Evolutionary conservation across 1,140 invertebrate genomes (phyloP).

Genomic region (Oryctes rhinoceros): DNA sequence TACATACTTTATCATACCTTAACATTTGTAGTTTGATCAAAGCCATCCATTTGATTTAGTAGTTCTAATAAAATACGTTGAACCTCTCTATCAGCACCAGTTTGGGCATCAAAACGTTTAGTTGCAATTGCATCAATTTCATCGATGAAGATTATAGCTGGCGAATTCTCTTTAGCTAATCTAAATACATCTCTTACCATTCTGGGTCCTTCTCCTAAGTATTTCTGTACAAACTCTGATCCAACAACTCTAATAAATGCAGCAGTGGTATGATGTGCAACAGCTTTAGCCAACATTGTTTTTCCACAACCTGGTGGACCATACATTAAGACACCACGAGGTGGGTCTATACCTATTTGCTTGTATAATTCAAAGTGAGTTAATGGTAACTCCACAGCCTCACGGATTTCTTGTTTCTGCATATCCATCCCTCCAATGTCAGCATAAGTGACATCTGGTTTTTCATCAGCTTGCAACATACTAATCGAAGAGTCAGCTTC

Average conservation of each 20-base stretch:
- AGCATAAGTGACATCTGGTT: slow-evolving; percentile 85
- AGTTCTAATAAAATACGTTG: slow-evolving; percentile 97
- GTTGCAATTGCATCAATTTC: slow-evolving; percentile 99
- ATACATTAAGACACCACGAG: slow-evolving; percentile 97
- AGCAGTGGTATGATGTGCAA: slow-evolving; percentile 97
- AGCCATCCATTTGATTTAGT: slow-evolving; percentile 99
- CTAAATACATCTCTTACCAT: slow-evolving; percentile 99
- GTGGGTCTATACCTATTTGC: slow-evolving; percentile 97
- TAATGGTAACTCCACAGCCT: slow-evolving; percentile 97
- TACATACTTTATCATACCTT: slow-evolving; percentile 71
- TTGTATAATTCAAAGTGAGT: slow-evolving; percentile 99
- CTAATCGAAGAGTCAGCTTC: slow-evolving; percentile 95
- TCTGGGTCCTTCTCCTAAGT: slow-evolving; percentile 97
- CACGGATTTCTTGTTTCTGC: slow-evolving; percentile 99
- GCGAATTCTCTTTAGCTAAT: slow-evolving; percentile 98
- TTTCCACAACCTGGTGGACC: slow-evolving; percentile 97
- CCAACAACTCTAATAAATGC: slow-evolving; percentile 99
- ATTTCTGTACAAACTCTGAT: slow-evolving; percentile 99
- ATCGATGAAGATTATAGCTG: slow-evolving; percentile 99
- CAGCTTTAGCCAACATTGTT: slow-evolving; percentile 99
- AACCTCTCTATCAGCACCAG: slow-evolving; percentile 98
- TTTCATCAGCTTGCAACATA: slow-evolving; percentile 98
- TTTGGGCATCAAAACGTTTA: slow-evolving; percentile 98
- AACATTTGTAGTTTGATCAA: slow-evolving; percentile 99
- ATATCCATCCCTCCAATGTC: slow-evolving; percentile 99